Evolutionary conservation across 1,140 invertebrate species (phyloP).

Genomic region (Lethrus apterus): DNA sequence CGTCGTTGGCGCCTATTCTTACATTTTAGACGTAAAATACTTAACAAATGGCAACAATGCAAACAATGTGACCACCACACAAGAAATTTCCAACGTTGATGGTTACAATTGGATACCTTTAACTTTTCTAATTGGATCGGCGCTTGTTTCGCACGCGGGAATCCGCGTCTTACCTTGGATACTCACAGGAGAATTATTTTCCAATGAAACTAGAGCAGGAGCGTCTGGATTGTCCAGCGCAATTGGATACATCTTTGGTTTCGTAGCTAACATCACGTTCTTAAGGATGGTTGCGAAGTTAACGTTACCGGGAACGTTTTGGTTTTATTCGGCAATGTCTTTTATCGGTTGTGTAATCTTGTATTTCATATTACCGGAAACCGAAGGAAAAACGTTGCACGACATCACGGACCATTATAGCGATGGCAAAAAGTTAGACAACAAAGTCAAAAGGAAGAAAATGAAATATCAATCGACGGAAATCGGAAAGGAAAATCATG

Average conservation of each 20-base stretch:
- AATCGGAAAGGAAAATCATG: too few species aligned
- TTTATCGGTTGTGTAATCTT: constrained; percentile 53
- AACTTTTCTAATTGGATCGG: constrained; percentile 54
- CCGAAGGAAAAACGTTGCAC: constrained; percentile 70
- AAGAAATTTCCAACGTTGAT: constrained; percentile 19
- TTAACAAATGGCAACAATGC: constrained; percentile 44
- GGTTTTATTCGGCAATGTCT: constrained; percentile 54
- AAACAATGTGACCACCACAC: constrained; percentile 16
- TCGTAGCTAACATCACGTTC: constrained; percentile 64
- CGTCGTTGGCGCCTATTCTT: constrained; percentile 50
- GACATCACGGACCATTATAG: constrained; percentile 67
- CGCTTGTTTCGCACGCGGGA: constrained; percentile 60
- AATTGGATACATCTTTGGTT: constrained; percentile 62
- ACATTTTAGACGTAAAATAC: constrained; percentile 31
- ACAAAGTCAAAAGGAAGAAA: constrained; percentile 25
- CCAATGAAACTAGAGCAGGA: constrained; percentile 54
- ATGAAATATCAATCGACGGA: not conserved
- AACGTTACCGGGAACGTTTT: constrained; percentile 59
- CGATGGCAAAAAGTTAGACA: constrained; percentile 45
- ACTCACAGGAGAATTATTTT: constrained; percentile 64
- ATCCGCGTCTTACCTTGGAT: constrained; percentile 70
- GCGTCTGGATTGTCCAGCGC: constrained; percentile 63
- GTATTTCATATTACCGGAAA: constrained; percentile 63
- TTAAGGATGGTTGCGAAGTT: constrained; percentile 54
- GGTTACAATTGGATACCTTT: constrained; percentile 59